Conservation (phyloP, 1,140 invertebrate species). For the Dinoponera quadriceps region DNA sequence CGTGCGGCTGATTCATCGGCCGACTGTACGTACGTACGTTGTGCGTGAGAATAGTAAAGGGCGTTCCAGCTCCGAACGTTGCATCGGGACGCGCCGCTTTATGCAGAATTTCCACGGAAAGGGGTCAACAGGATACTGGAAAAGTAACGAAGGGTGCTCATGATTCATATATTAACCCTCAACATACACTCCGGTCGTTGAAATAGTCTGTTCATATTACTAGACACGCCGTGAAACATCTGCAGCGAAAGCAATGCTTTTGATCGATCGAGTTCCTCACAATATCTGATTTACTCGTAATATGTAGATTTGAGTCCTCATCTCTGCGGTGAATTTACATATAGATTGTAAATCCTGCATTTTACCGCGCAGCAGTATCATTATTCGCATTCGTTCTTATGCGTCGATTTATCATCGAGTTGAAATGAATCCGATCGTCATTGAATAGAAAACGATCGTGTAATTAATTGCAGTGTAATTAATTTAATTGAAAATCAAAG, state of each 20-base stretch:
- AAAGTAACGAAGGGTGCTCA: slow-evolving; percentile 21
- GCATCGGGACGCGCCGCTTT: slow-evolving; percentile 42
- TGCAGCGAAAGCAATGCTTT: not conserved
- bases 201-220: not conserved
- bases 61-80: slow-evolving; percentile 6
- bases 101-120: slow-evolving; percentile 57
- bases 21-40: slow-evolving; percentile 38
- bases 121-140: slow-evolving; percentile 43
- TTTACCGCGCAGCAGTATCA: not conserved
- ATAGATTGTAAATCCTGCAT: not conserved
- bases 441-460: not conserved
- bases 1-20: slow-evolving; percentile 61
- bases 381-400: not conserved
- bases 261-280: not conserved
- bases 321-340: not conserved
- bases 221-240: no score
- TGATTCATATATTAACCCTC: slow-evolving; percentile 25
- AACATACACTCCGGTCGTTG: not conserved
- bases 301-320: not conserved
- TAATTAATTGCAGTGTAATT: slow-evolving; percentile 34
- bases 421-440: slow-evolving; percentile 5
- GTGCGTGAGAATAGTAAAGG: slow-evolving; percentile 23
- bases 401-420: not conserved
- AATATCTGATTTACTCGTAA: not conserved
- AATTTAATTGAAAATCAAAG: slow-evolving; percentile 12